Evolutionary conservation across 2,113 vertebrate genomes (phyloP).

Genomic region (Alexandromys fortis): DNA sequence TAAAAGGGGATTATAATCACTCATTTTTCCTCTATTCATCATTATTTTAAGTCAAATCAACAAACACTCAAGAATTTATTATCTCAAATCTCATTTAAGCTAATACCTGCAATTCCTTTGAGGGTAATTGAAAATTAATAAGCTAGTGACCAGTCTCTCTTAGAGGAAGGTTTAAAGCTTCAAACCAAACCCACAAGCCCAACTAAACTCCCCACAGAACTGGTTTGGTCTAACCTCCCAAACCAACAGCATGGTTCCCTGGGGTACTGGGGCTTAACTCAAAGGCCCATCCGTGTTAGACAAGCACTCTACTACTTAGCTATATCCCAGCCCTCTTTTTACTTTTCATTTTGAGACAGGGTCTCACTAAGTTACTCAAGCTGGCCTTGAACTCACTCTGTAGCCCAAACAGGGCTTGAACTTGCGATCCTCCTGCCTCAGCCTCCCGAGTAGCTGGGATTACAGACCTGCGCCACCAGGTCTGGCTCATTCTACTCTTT

Average conservation of each 20-base stretch:
- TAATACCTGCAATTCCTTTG: background rate
- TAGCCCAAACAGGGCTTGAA: constrained; percentile 31
- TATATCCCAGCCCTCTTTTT: background rate
- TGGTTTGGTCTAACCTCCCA: background rate
- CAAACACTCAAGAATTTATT: background rate
- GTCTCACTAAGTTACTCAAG: constrained; percentile 38
- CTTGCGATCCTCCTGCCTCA: constrained; percentile 38
- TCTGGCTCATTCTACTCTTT: background rate
- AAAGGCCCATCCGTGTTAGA: background rate
- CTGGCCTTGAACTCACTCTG: constrained; percentile 36
- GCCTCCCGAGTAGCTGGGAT: constrained; percentile 27
- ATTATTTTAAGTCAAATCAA: background rate
- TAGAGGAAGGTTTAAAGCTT: background rate
- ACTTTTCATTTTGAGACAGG: background rate
- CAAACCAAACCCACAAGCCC: background rate
- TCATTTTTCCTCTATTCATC: background rate
- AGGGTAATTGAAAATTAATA: background rate
- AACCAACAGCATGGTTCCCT: background rate
- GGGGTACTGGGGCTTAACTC: background rate
- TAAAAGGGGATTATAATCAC: constrained; percentile 44
- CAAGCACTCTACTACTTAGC: background rate
- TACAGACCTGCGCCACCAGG: constrained; percentile 20
- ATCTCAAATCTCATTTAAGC: constrained; percentile 31
- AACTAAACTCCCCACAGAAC: background rate
- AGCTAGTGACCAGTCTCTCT: background rate